These are phyloP conservation scores for Dysmachus trigonus DNA, from an alignment of 2,888 invertebrate genomes.

Conservation along the genomic window DNA sequence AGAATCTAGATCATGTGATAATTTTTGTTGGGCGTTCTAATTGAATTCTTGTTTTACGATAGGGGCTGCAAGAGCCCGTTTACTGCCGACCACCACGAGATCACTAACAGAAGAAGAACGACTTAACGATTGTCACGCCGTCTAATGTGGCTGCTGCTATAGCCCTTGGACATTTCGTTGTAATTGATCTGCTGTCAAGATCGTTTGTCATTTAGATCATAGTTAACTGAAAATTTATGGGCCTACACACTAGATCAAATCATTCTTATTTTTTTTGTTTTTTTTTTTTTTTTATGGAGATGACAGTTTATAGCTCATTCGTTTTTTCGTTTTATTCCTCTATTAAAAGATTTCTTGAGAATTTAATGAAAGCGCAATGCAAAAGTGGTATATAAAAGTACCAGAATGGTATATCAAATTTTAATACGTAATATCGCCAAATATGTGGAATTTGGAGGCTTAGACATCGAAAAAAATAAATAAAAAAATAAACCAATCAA, in stretches of 20 bases:
- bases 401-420: no score
- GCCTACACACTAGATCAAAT: neutral
- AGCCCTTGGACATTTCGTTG: neutral
- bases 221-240: neutral
- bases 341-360: no score
- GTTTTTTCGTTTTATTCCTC: neutral
- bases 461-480: no score
- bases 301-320: neutral
- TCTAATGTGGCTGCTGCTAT: neutral
- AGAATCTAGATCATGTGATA: neutral
- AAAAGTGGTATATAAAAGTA: no score
- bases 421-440: no score
- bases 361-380: no score
- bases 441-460: no score
- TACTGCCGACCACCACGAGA: neutral
- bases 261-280: neutral
- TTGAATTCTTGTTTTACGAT: neutral
- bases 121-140: neutral
- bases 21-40: neutral
- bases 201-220: neutral
- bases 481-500: no score
- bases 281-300: neutral
- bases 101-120: neutral
- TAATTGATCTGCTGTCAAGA: neutral
- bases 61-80: neutral